These are phyloP conservation scores for Bufo gargarizans DNA, from an alignment of 2,113 vertebrate species.

Conservation along the genomic window DNA sequence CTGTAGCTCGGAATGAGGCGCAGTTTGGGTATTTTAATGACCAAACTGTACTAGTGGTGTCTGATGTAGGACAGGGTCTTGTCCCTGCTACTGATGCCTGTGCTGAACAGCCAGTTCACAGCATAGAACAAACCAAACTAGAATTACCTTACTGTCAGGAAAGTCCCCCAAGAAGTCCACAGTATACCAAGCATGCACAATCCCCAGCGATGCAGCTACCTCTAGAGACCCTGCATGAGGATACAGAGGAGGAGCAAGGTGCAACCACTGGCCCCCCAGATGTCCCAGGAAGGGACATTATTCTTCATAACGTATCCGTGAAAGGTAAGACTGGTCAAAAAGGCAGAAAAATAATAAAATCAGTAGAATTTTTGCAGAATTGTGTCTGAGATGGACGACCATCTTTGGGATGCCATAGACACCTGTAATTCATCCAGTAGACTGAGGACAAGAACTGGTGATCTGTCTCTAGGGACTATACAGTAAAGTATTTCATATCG, in stretches of 20 bases:
- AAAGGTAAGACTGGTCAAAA: neutral
- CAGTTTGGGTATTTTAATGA: slow-evolving; percentile 5
- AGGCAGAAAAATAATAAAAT: neutral
- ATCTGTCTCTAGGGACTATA: too few species aligned
- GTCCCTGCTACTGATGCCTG: neutral
- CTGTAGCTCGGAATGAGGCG: neutral
- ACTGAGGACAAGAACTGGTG: too few species aligned
- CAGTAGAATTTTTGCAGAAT: neutral
- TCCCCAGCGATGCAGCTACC: slow-evolving; percentile 8
- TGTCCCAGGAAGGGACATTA: too few species aligned
- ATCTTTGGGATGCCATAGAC: too few species aligned
- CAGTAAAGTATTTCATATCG: too few species aligned
- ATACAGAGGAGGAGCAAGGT: slow-evolving; percentile 39
- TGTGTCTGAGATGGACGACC: too few species aligned
- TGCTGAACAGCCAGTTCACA: neutral
- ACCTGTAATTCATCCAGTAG: too few species aligned
- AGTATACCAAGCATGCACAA: neutral
- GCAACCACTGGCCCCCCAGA: neutral
- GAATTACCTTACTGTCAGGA: neutral
- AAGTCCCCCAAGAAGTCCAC: neutral
- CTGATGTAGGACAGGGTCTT: neutral
- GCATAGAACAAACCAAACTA: neutral
- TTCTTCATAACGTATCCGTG: too few species aligned
- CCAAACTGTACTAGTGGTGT: neutral
- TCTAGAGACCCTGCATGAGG: slow-evolving; percentile 42